Evolutionary conservation across 2,888 invertebrate genomes (phyloP), one percentile per base, ranked within the genome.

Genomic region (Onchidella celtica): DNA sequence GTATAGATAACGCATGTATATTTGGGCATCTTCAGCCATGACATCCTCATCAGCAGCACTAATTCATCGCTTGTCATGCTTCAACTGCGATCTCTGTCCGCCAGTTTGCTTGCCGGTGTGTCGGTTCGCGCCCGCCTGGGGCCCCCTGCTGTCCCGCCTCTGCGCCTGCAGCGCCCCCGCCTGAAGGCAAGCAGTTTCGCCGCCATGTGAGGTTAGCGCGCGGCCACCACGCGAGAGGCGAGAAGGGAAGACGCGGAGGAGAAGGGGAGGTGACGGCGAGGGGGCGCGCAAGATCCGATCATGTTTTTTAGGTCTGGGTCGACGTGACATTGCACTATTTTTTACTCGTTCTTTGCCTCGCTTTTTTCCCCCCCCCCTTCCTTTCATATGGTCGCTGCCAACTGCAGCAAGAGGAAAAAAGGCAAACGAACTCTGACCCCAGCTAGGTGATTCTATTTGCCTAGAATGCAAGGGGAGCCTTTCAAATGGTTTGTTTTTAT

Each of bases 371-470:
- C 47, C 4, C 17, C 3, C 3, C n/a, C 34, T 57, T 57, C 17
- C 24, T 55, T 69, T 36, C 36, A 9, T 38, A 24, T n/a, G 27
- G 14, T n/a, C n/a, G 21, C 40, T 6, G 27, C 65, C 78, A 69
- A 59, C 69, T 36, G 38, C 78, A 27, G 27, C 6, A 36, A 21
- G 29, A 29, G 24, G 21, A 38, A 61, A 38, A 65, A 66, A 55
- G 32, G 21, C 24, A 74, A 29, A 21, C 63, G 55, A 38, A 29
- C 77, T 65, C 14, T 77, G 27, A 61, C 61, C 73, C 36, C 59
- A 24, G 40, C 65, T 61, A 75, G 75, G 75, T 75, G 75, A 75
- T 59, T 75, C 75, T 75, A 63, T 75, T 63, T 75, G 75, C 61
- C 40, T 32, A 29, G 40, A 63, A 65, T 63, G 65, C 29, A 40